Base-by-base conservation (phyloP, 2,888 invertebrate genomes). In the Clivina fossor region DNA sequence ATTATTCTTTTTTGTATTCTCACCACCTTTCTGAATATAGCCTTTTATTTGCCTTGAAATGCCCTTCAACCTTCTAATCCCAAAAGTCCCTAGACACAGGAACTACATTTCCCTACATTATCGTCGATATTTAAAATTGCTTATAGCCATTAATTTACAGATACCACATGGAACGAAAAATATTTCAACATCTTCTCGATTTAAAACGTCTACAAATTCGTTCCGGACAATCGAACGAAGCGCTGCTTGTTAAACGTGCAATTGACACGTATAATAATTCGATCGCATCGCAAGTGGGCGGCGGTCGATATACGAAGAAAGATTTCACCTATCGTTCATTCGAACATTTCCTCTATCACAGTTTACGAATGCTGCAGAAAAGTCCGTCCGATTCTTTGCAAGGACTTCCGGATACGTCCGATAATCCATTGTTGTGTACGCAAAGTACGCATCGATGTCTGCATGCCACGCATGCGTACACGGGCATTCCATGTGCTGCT, bases 181-280 rank as follows among this genome's bases (percentile, higher is more conserved):
- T 95, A 65, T 94, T 96, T 72, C 93, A 95, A 69, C 93, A 95
- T 71, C 78, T 96, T 55, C 79, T 95, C 67, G 95, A 96, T 69
- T 74, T 96, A 48, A 96, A 96, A 73, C 81, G 93, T 47, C 79
- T 93, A 62, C 95, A 96, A 75, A 94, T 95, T 65, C 84, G 94
- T 65, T 89, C 92, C 24, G 92, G 90, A 43, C 86, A 90, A 73
- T 81, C 90, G 33, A 93, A 93, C 67, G 94, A 94, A 74, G 84
- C 89, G 20, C 84, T 93, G 47, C 74, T 93, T 9, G 90, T 93
- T 1, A 94, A 93, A 72, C 79, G 93, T 64, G 85, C 93, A 56
- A 88, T 92, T 33, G 91, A 92, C 62, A 85, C 86, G 62, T 91
- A 90, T 67, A 86, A 88, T 68, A 85, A 84, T 69, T 86, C 89